A percentile compares a stretch with the other conserved stretches of the same genome.
phyloP scores from a whole-genome alignment of 2,113 vertebrate species.

The Colinus virginianus region DNA sequence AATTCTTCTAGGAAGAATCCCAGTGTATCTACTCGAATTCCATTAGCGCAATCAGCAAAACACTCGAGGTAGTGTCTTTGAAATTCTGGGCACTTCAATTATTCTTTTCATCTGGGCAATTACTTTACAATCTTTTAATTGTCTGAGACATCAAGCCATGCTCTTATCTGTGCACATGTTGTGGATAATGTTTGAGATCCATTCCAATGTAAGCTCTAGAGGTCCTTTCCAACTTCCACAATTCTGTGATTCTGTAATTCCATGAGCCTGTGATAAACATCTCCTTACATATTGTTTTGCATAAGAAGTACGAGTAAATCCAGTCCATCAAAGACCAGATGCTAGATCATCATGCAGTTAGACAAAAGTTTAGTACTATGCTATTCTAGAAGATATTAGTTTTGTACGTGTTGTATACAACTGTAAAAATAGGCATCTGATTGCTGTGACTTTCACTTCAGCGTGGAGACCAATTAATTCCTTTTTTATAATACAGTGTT shows the following conservation, averaged over 20 bases:
- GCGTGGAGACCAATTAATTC: not conserved
- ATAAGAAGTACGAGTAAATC: not conserved
- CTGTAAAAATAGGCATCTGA: not conserved
- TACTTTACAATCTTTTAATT: not conserved
- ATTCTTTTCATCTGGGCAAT: not conserved
- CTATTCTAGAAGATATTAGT: not conserved
- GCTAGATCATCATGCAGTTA: not conserved
- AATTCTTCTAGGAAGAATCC: not conserved
- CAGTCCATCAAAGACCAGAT: not conserved
- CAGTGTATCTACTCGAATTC: not conserved
- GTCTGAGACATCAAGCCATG: not conserved
- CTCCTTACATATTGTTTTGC: not conserved
- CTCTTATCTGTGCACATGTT: not conserved
- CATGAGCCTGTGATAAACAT: accelerated
- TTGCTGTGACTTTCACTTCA: not conserved
- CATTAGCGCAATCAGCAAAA: not conserved
- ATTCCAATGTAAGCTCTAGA: too few relatives aligned
- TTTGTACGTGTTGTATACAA: not conserved
- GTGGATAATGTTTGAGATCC: too few relatives aligned
- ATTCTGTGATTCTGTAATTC: too few relatives aligned
- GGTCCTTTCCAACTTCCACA: too few relatives aligned
- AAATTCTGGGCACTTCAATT: not conserved
- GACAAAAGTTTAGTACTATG: not conserved
- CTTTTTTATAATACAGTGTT: not conserved
- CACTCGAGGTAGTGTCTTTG: not conserved